Evolutionary conservation across 1,140 invertebrate genomes (phyloP).

Genomic region (Eciton burchellii): DNA sequence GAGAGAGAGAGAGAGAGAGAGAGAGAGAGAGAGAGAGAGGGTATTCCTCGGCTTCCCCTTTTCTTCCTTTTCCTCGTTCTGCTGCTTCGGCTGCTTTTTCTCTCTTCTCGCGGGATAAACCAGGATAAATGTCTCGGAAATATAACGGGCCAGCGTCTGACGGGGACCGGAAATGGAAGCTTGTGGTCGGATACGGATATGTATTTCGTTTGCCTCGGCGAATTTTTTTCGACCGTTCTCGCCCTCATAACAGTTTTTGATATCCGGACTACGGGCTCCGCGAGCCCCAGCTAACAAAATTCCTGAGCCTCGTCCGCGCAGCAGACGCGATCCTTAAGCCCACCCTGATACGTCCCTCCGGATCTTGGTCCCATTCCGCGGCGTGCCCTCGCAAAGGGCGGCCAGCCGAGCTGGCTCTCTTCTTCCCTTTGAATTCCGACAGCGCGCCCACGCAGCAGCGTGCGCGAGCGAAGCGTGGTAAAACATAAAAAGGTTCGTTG

Average conservation of each 20-base stretch:
- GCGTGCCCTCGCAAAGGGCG: background rate
- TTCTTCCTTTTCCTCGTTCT: constrained; percentile 16
- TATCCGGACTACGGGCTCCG: constrained; percentile 80
- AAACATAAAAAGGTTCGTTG: constrained; percentile 60
- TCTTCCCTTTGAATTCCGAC: constrained; percentile 25
- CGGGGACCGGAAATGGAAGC: constrained; percentile 87
- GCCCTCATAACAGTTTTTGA: constrained; percentile 80
- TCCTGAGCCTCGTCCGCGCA: constrained; percentile 19
- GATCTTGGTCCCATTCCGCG: background rate
- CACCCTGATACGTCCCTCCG: background rate
- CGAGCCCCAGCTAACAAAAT: constrained; percentile 33
- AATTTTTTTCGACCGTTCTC: constrained; percentile 78
- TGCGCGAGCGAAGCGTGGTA: constrained; percentile 38
- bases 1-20: too few species aligned
- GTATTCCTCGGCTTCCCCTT: background rate
- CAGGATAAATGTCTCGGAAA: constrained; percentile 87
- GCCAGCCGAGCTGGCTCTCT: background rate
- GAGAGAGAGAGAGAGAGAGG: constrained; percentile 20
- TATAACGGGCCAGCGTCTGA: constrained; percentile 83
- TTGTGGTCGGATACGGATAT: constrained; percentile 86
- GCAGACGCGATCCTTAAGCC: background rate
- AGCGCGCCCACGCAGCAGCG: constrained; percentile 47
- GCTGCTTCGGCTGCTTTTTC: constrained; percentile 53
- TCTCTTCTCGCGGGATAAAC: constrained; percentile 82
- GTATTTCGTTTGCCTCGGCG: constrained; percentile 82